Percentiles rank a stretch among this genome's conserved stretches.
These are phyloP conservation scores for Planococcus citri DNA, from an alignment of 1,140 invertebrate species.

Conservation along the genomic window DNA sequence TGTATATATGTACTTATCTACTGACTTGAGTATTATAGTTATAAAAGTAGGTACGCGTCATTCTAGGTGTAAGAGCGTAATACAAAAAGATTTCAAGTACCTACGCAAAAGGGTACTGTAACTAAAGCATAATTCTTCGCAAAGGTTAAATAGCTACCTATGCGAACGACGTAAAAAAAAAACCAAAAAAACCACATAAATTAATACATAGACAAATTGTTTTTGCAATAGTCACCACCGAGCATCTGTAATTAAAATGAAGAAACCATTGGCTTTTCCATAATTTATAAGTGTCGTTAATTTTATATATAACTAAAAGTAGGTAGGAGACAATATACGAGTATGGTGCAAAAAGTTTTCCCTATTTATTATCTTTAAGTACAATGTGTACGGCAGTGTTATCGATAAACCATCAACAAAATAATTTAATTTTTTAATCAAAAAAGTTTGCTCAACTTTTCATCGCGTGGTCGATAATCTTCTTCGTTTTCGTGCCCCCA, in stretches of 20 bases:
- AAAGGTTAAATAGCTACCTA: too few species aligned
- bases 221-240: too few species aligned
- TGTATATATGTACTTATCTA: too few species aligned
- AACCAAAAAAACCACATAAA: too few species aligned
- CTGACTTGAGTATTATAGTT: too few species aligned
- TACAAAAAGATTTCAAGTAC: too few species aligned
- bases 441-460: not conserved
- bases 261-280: not conserved
- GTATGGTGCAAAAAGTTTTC: not conserved
- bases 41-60: too few species aligned
- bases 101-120: too few species aligned
- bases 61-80: too few species aligned
- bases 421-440: constrained; percentile 9
- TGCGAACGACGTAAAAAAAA: too few species aligned
- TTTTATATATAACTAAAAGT: not conserved
- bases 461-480: not conserved
- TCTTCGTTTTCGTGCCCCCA: not conserved
- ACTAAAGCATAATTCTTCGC: too few species aligned
- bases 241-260: not conserved
- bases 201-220: too few species aligned
- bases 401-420: not conserved
- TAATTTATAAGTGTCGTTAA: not conserved
- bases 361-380: not conserved
- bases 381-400: not conserved
- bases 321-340: not conserved